Base-by-base conservation (phyloP, 2,113 vertebrate species). In the Aix galericulata region DNA sequence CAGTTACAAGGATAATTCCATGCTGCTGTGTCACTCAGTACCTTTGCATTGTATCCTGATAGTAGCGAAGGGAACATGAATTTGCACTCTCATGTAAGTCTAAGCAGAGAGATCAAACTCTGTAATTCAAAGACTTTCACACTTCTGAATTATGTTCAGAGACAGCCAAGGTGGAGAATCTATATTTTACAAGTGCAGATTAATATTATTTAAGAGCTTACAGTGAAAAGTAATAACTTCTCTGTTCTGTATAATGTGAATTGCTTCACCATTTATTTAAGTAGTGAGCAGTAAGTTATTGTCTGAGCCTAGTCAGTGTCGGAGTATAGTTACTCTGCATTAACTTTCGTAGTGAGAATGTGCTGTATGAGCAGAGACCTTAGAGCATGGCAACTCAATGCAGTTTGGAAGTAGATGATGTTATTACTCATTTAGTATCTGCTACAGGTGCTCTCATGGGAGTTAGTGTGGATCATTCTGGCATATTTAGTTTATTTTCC, bases 81-180 rank as follows among this genome's bases (percentile, higher is more conserved):
- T 6, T 62, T 7, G 22, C 15, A 36, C 66, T 86, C 32, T 63
- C 29, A 62, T 7, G 32, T 21, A 79, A 75, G 34, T 36, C 48
- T 42, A 74, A 90, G 22, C 59, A 95, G 34, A 88, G 58, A 79
- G 52, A 83, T n/a, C 1, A 2, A 88, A 86, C n/a, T 71, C 63
- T 15, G 12, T n/a, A 71, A 71, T 50, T 82, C n/a, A 85, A 93
- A 93, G 36, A 25, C 93, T 88, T 88, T 62, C 62, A 59, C n/a
- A n/a, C 20, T 81, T 88, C n/a, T 10, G 64, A 93, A 94, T 90
- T 72, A 93, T 23, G 14, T 82, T 93, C 82, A 72, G 78, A 60
- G 26, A 83, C 4, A 94, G 82, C 5, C 11, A 80, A 58, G 53
- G 91, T 32, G 26, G 94, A 72, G 42, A 93, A 90, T 22, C 10